These are phyloP conservation scores for Syngnathus rostellatus DNA, from an alignment of 2,797 vertebrate genomes.

Conservation along the genomic window DNA sequence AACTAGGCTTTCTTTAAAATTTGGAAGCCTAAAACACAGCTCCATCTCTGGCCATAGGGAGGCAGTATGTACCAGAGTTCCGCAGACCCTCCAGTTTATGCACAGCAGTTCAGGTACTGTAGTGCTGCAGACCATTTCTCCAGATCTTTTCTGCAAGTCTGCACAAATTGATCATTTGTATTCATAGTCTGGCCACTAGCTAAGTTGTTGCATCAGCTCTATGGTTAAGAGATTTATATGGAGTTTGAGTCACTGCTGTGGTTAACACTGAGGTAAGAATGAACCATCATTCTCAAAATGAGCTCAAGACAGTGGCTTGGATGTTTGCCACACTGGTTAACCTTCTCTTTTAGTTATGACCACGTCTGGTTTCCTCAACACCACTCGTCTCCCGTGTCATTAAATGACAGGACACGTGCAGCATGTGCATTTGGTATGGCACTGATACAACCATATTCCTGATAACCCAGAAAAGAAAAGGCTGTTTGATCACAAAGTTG, in stretches of 20 bases:
- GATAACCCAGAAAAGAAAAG: conserved; percentile 30
- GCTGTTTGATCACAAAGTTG: conserved; percentile 10
- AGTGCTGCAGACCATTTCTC: background rate
- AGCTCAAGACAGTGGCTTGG: conserved; percentile 65
- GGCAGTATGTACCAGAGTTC: conserved; percentile 27
- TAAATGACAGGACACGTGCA: conserved; percentile 36
- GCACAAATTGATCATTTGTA: conserved; percentile 14
- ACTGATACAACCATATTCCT: conserved; percentile 20
- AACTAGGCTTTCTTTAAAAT: background rate
- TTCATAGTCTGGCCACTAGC: conserved; percentile 7
- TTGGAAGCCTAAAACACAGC: background rate
- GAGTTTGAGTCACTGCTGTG: conserved; percentile 39
- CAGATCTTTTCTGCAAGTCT: conserved; percentile 7
- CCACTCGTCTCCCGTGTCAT: conserved; percentile 27
- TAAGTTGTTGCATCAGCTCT: conserved; percentile 20
- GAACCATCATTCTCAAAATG: conserved; percentile 43
- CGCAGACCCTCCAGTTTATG: background rate
- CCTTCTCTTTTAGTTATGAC: conserved; percentile 59
- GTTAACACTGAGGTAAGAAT: conserved; percentile 33
- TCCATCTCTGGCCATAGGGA: conserved; percentile 31
- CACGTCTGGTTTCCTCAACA: conserved; percentile 63
- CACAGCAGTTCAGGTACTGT: background rate
- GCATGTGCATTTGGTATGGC: conserved; percentile 6
- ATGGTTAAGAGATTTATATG: conserved; percentile 43
- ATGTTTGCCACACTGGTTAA: conserved; percentile 66